Evolutionary conservation across 2,113 vertebrate species (phyloP), one percentile per base, ranked within the genome.

Genomic region (Chaetura pelagica): DNA sequence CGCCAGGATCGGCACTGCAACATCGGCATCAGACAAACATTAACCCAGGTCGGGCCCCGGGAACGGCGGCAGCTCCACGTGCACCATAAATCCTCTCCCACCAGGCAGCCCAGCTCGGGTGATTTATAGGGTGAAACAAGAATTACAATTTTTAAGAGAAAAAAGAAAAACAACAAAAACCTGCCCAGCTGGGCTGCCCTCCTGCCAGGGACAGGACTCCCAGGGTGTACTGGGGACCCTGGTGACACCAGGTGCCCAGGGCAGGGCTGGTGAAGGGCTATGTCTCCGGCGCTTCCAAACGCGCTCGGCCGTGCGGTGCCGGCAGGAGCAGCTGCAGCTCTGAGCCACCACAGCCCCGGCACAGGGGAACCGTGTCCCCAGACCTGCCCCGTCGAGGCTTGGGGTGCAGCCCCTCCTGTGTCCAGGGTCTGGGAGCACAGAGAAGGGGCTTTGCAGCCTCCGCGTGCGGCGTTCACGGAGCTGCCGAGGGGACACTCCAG

Each of bases 81-180:
- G 95, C n/a, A 2, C 73, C 89, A 74, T 94, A 97, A 97, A 97
- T 96, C 92, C 92, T 89, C 58, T 74, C 64, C 30, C 67, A 5
- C 55, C 2, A 67, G 85, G 82, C 69, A 57, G 90, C 55, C 34
- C 7, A 4, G 29, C 34, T 24, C 19, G 9, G 32, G 44, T 84
- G 95, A 96, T 94, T 97, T 95, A 94, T 79, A 89, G 15, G 16
- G 93, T 40, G 92, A 72, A 93, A 86, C 46, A 74, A 95, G 93
- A 68, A 95, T 54, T 49, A 42, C 82, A 48, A 23, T 3, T 14
- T 78, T 94, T 30, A 42, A 87, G 58, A 2, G 15, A 29, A 67
- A 82, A 79, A 29, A 67, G 79, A 79, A 42, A 42, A 42, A 42
- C 40, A 42, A 42, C 51, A 42, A 15, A 46, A 55, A 23, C 7